A percentile compares a stretch with the other conserved stretches of the same genome.
Evolutionary conservation across 92 coral and sea anemone genomes (phyloP).

Genomic region (Actinernus sp.): DNA sequence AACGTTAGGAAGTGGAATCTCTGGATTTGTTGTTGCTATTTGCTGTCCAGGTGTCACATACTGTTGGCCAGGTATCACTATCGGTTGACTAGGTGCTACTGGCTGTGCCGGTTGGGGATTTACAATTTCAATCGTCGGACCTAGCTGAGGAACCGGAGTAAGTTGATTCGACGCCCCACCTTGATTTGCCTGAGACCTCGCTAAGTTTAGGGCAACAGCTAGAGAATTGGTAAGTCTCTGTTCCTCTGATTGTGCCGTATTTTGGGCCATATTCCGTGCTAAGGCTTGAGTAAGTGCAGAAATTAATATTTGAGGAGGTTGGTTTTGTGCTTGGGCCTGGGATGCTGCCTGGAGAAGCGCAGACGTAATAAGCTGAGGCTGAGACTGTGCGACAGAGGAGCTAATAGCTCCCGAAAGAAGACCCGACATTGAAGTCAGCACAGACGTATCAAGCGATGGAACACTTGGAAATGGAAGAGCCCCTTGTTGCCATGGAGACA

Average conservation of each 20-base stretch:
- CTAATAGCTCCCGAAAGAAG: conserved; percentile 12
- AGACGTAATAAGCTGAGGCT: conserved; percentile 18
- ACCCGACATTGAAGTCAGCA: background rate
- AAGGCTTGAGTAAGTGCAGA: conserved; percentile 24
- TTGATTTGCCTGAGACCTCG: background rate
- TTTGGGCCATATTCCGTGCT: background rate
- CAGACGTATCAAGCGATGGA: background rate
- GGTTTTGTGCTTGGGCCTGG: conserved; percentile 21
- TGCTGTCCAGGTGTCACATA: no score
- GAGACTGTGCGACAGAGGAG: conserved; percentile 16
- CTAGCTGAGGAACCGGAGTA: background rate
- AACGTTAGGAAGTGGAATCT: no score
- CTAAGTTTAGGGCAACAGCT: conserved; percentile 17
- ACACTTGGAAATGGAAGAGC: no score
- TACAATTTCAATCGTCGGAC: conserved; percentile 20
- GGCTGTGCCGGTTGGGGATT: no score
- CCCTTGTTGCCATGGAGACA: conserved; percentile 1
- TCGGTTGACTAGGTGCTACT: no score
- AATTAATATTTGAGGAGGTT: conserved; percentile 10
- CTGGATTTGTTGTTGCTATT: no score
- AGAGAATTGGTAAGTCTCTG: conserved; percentile 11
- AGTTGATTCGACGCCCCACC: background rate
- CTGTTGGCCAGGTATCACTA: no score
- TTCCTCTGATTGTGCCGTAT: conserved; percentile 12
- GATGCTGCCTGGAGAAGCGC: conserved; percentile 8